Conservation (phyloP, 2,888 invertebrate species). For the Cheilosia impressa region DNA sequence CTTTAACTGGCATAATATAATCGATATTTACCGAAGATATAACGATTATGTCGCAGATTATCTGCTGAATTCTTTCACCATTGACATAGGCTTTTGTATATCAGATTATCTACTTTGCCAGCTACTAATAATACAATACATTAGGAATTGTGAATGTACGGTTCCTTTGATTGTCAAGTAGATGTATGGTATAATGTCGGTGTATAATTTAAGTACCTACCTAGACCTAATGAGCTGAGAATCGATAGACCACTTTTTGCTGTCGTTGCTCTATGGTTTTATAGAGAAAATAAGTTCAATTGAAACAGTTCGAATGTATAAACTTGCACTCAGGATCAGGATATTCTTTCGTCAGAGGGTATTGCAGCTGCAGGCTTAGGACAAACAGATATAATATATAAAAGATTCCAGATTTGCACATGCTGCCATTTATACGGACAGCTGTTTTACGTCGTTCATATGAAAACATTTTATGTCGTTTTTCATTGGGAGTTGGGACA, state of each 20-base stretch:
- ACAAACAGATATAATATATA: too few species aligned
- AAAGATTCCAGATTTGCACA: too few species aligned
- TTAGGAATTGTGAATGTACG: constrained; percentile 28
- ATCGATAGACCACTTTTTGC: constrained; percentile 1
- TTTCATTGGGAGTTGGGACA: too few species aligned
- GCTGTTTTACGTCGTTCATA: too few species aligned
- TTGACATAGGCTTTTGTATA: constrained; percentile 20
- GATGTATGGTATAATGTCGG: not conserved
- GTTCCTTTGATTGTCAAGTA: constrained; percentile 46
- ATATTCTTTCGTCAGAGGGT: too few species aligned
- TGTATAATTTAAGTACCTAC: constrained; percentile 6
- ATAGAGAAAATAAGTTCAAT: not conserved
- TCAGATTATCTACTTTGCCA: constrained; percentile 9
- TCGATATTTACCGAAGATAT: not conserved
- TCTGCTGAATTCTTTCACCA: constrained; percentile 33
- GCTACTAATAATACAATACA: constrained; percentile 7
- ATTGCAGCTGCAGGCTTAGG: too few species aligned
- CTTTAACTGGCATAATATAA: not conserved
- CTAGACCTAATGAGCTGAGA: not conserved
- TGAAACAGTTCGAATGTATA: not conserved
- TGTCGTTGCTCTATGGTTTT: not conserved
- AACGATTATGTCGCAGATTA: constrained; percentile 19
- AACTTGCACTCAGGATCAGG: too few species aligned
- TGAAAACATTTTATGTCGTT: too few species aligned
- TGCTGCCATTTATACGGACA: too few species aligned